Conservation (phyloP, 53 echinoderm and acorn worm genomes). For the Luidia sarsii region DNA sequence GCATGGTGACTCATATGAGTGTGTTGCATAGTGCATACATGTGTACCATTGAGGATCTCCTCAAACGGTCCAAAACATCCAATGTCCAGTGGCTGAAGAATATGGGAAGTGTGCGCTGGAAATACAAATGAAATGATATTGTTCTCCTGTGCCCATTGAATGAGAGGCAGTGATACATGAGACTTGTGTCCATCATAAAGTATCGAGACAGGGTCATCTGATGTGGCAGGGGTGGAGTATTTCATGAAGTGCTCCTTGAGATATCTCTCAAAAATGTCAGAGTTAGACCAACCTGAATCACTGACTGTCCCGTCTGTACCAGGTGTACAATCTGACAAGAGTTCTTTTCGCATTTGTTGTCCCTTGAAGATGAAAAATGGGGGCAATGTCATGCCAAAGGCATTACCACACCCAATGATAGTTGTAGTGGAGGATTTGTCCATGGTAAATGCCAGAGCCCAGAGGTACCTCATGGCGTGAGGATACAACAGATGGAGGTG, state of each 20-base stretch:
- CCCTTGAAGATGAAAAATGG: slow-evolving; percentile 43
- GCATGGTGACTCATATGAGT: slow-evolving; percentile 8
- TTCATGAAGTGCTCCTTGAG: slow-evolving; percentile 41
- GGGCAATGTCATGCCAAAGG: slow-evolving; percentile 30
- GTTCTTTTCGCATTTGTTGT: slow-evolving; percentile 15
- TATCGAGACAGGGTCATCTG: slow-evolving; percentile 24
- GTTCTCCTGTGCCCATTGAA: slow-evolving; percentile 35
- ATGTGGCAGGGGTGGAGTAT: slow-evolving; percentile 7
- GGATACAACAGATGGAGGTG: slow-evolving; percentile 17
- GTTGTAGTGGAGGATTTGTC: slow-evolving; percentile 40
- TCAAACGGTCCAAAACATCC: slow-evolving; percentile 48
- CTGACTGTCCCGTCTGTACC: slow-evolving; percentile 16
- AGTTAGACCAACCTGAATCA: slow-evolving; percentile 27
- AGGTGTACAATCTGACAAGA: slow-evolving; percentile 21
- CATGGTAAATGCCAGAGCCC: neutral
- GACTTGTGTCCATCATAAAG: slow-evolving; percentile 34
- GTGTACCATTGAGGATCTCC: neutral
- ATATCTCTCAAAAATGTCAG: slow-evolving; percentile 36
- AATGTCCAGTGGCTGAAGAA: slow-evolving; percentile 38
- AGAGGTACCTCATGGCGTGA: neutral
- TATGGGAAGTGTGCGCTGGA: slow-evolving; percentile 28
- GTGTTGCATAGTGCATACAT: slow-evolving; percentile 8
- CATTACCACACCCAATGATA: slow-evolving; percentile 40
- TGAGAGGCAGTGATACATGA: slow-evolving; percentile 35
- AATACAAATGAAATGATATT: slow-evolving; percentile 36